Evolutionary conservation across 2,113 vertebrate species (phyloP).

Genomic region (Taxidea taxus): DNA sequence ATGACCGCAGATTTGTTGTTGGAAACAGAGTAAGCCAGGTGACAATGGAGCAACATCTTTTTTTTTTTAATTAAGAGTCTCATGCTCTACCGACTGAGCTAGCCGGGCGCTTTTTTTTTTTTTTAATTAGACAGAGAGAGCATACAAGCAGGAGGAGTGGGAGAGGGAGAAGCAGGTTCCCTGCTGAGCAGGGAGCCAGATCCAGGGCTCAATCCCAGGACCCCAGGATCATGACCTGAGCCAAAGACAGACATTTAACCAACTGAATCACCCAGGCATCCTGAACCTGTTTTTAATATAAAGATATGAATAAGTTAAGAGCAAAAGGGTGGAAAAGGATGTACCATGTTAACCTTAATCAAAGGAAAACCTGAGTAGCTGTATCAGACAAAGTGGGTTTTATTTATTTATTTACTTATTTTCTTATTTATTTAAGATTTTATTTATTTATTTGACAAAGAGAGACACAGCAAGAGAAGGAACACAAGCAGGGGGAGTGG

Average conservation of each 20-base stretch:
- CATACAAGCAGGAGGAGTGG: neutral
- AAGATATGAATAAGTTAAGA: neutral
- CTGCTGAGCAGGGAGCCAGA: neutral
- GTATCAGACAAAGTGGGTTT: neutral
- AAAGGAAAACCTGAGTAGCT: neutral
- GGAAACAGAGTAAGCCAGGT: too few relatives aligned
- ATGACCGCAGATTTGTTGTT: too few relatives aligned
- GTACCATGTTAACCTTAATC: neutral
- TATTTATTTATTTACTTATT: too few relatives aligned
- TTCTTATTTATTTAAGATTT: too few relatives aligned
- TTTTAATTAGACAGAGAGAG: neutral
- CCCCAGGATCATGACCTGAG: neutral
- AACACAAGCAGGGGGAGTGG: too few relatives aligned
- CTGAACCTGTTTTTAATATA: neutral
- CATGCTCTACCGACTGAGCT: slow-evolving; percentile 96
- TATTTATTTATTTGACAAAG: too few relatives aligned
- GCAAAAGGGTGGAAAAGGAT: neutral
- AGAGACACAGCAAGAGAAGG: too few relatives aligned
- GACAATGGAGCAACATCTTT: neutral
- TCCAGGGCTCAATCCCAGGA: neutral
- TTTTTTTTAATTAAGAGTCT: slow-evolving; percentile 89
- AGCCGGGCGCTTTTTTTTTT: slow-evolving; percentile 79
- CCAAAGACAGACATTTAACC: neutral
- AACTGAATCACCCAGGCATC: neutral
- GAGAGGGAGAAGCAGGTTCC: neutral